Evolutionary conservation across 2,888 invertebrate genomes (phyloP), one percentile per base, ranked within the genome.

Genomic region (Cerastis rubricosa): DNA sequence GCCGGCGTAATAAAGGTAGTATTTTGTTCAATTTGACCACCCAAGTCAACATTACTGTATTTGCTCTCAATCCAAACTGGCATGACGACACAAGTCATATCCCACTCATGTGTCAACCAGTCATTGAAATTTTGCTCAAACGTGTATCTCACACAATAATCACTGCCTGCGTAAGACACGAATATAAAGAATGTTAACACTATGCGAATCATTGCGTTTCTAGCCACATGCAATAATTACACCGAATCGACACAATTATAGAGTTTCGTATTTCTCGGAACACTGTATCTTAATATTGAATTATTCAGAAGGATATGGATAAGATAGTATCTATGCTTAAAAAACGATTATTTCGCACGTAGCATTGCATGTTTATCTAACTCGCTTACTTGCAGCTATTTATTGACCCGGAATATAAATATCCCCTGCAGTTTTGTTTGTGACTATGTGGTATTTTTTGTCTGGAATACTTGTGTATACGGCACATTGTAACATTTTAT

Each of bases 61-160:
- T 66, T 69, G 12, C 87, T 86, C n/a, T 88, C 54, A 8, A 83
- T 76, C 94, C 93, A 93, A 57, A 78, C 73, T 0, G 72, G 71
- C 64, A 75, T 74, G 1, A 0, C 49, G 0, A 12, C n/a, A 77
- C 93, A 94, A 57, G 22, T 19, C 87, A 19, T 43, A 64, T 66
- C 85, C 51, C 76, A 68, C 9, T 87, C 77, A 73, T 88, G 86
- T 19, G 73, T 83, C 66, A 94, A 94, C 19, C 88, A 80, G 8
- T 83, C 83, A 5, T 90, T 83, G 49, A 88, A 91, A 9, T 87
- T 85, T 11, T 90, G 86, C 75, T 92, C 92, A 71, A 94, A 94
- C 54, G 90, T 74, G 25, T 83, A 63, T 57, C 85, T 88, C n/a
- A 90, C 88, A 83, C 94, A 94, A 25, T 83, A 73, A n/a, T 92